These are phyloP conservation scores for Chrysolina haemoptera DNA, from an alignment of 2,888 invertebrate species.

Conservation along the genomic window DNA sequence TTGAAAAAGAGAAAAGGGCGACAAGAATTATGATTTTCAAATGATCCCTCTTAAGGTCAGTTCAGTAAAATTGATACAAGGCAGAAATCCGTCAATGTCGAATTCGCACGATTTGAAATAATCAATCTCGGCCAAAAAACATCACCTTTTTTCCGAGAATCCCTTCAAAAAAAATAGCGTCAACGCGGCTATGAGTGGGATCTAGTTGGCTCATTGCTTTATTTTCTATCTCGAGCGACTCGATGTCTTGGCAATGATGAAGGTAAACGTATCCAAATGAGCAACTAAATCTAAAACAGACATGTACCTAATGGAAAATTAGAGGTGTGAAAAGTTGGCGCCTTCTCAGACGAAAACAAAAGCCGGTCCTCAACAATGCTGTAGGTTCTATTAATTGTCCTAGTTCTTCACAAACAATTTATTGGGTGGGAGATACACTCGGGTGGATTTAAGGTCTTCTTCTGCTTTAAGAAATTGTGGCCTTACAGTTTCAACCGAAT, in stretches of 20 bases:
- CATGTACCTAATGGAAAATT: constrained; percentile 43
- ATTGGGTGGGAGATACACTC: background rate
- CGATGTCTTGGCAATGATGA: constrained; percentile 33
- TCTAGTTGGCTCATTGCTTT: constrained; percentile 21
- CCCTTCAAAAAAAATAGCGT: background rate
- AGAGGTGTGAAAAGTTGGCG: constrained; percentile 50
- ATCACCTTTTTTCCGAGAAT: background rate
- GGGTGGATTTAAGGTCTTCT: background rate
- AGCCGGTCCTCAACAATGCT: constrained; percentile 23
- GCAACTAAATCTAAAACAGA: constrained; percentile 31
- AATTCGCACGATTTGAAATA: too few relatives aligned
- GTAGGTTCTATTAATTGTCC: background rate
- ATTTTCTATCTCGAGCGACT: constrained; percentile 2
- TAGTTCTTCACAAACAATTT: background rate
- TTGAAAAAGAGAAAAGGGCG: too few relatives aligned
- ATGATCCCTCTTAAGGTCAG: too few relatives aligned
- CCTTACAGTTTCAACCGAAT: too few relatives aligned
- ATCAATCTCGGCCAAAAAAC: too few relatives aligned
- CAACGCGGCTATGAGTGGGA: constrained; percentile 10
- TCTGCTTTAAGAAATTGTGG: too few relatives aligned
- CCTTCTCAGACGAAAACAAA: constrained; percentile 31
- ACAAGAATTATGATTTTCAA: too few relatives aligned
- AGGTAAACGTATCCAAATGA: constrained; percentile 34
- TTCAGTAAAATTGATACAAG: too few relatives aligned
- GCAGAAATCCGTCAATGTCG: too few relatives aligned